Base-by-base conservation (phyloP, 35 echinoderm and acorn worm genomes). In the Heliocidaris tuberculata region DNA sequence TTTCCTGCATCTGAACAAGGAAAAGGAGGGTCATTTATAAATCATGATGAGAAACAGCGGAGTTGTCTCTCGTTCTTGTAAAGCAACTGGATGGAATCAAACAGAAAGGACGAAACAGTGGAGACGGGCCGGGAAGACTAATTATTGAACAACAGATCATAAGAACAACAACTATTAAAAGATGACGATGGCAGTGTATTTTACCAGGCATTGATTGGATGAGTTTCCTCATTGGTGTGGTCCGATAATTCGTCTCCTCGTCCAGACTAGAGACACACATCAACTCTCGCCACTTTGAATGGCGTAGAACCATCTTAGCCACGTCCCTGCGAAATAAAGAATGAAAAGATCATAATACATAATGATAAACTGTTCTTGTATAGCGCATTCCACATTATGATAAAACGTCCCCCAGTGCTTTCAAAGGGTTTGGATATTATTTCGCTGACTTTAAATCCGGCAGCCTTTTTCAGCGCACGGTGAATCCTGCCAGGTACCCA, bases 131-230 rank as follows among this genome's bases (percentile, higher is more conserved):
- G n/a, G n/a, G n/a, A n/a, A 42, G 35, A 42, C 35, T 42, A 42
- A 42, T 42, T 42, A 42, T 42, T 0, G 35, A 42, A 42, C 35
- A 42, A 42, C 3, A 42, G 3, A 42, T 42, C 35, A 42, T 13
- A 52, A 52, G 7, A 13, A 52, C 50, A 7, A 52, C 50, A 3
- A 7, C 12, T 13, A 13, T 10, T 52, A 52, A 52, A 52, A 3
- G 50, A 13, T 10, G 50, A 52, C 50, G 12, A 10, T 52, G 50
- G 12, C 12, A 52, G 12, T 24, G 8, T 2, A 86, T 7, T 32
- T 42, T 95, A 98, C 97, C 97, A 85, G 98, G 98, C 98, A 99
- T 99, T 56, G 94, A 95, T 31, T 88, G 94, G 54, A 99, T 99
- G 8, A 99, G 94, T 61, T 99, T 99, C 10, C 98, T 95, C 85